These are phyloP conservation scores for Lymantria dispar DNA, from an alignment of 2,888 invertebrate genomes.

Conservation along the genomic window DNA sequence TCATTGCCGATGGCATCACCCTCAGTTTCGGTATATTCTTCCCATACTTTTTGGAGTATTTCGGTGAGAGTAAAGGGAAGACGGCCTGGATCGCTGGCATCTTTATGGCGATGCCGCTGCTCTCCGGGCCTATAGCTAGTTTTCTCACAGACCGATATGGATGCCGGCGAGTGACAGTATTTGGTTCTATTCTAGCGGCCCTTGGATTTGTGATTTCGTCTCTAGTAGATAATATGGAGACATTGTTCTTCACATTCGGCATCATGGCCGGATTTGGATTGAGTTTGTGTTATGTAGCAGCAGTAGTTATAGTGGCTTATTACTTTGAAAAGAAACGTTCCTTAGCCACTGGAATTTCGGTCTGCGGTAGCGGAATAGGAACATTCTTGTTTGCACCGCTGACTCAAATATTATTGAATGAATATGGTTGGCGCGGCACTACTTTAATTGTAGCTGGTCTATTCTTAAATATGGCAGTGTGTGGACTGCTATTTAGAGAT, in stretches of 20 bases:
- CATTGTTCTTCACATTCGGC: conserved; percentile 91
- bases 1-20: conserved; percentile 95
- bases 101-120: conserved; percentile 94
- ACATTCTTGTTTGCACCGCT: conserved; percentile 93
- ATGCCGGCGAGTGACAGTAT: conserved; percentile 89
- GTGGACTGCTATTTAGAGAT: conserved; percentile 91
- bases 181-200: conserved; percentile 89
- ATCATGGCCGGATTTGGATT: conserved; percentile 92
- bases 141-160: conserved; percentile 92
- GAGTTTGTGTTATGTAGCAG: conserved; percentile 94
- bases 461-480: conserved; percentile 91
- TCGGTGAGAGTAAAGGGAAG: conserved; percentile 91
- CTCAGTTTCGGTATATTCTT: conserved; percentile 96
- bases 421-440: conserved; percentile 93
- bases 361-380: conserved; percentile 94
- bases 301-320: conserved; percentile 94
- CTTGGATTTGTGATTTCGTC: conserved; percentile 90
- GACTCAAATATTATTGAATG: conserved; percentile 86
- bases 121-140: conserved; percentile 93
- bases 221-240: conserved; percentile 88
- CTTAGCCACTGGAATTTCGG: conserved; percentile 92
- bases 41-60: conserved; percentile 92
- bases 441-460: conserved; percentile 91
- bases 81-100: conserved; percentile 95
- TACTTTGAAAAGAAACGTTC: conserved; percentile 93